A percentile compares a stretch with the other conserved stretches of the same genome.
Conservation (phyloP, 2,888 invertebrate genomes). For the Rhopalosiphum nymphaeae region DNA sequence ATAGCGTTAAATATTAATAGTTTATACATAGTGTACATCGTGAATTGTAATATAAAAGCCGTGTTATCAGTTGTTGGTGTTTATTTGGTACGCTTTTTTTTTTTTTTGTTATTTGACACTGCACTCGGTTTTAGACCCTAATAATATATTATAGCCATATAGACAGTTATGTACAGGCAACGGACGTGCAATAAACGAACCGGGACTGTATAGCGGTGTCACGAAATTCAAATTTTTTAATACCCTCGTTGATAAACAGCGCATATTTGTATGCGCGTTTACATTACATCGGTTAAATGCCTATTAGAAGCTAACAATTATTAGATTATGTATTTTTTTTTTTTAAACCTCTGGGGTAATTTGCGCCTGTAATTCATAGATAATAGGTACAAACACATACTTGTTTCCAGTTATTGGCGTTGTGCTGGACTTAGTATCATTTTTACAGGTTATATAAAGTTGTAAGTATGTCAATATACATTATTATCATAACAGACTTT, state of each 20-base stretch:
- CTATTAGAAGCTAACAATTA: background rate
- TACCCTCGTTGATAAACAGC: slow-evolving; percentile 10
- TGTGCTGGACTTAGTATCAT: background rate
- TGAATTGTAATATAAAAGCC: background rate
- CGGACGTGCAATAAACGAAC: slow-evolving; percentile 10
- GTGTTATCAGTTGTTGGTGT: background rate
- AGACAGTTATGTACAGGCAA: slow-evolving; percentile 25
- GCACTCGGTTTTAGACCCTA: slow-evolving; percentile 10
- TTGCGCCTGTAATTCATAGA: background rate
- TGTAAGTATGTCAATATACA: background rate
- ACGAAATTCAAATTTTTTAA: slow-evolving; percentile 48
- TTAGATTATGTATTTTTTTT: background rate
- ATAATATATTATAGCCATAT: slow-evolving; percentile 34
- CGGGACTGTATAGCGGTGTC: background rate
- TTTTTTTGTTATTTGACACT: background rate
- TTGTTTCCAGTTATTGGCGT: no score
- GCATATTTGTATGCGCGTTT: background rate
- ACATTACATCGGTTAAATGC: background rate
- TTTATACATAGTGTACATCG: background rate
- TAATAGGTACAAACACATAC: no score
- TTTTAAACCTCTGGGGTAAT: background rate
- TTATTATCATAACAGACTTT: background rate
- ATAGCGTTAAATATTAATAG: background rate
- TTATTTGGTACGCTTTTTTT: background rate
- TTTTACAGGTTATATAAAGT: background rate